Conservation (phyloP, 2,888 invertebrate species). For the Drosophila mulleri region DNA sequence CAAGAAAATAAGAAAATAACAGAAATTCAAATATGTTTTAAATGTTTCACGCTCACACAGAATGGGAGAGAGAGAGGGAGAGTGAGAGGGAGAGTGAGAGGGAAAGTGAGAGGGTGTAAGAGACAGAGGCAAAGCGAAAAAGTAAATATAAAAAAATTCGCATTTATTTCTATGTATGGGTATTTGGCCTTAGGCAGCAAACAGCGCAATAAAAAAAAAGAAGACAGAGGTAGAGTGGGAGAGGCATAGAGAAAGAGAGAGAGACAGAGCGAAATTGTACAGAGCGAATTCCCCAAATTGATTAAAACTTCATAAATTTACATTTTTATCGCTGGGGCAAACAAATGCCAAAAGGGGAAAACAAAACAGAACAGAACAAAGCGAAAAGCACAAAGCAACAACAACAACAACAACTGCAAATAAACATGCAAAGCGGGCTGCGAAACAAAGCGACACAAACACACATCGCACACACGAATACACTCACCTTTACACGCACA, state of each 20-base stretch:
- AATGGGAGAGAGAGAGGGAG: background rate
- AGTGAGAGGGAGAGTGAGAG: no score
- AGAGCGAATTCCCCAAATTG: slow-evolving; percentile 76
- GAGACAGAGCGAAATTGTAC: slow-evolving; percentile 25
- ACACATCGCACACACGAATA: slow-evolving; percentile 29
- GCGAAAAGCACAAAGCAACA: slow-evolving; percentile 39
- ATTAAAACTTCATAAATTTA: slow-evolving; percentile 81
- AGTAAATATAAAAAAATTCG: slow-evolving; percentile 24
- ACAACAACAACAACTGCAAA: slow-evolving; percentile 38
- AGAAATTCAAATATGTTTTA: slow-evolving; percentile 64
- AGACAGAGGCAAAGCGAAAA: slow-evolving; percentile 3
- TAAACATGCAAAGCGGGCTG: slow-evolving; percentile 54
- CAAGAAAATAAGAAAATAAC: slow-evolving; percentile 20
- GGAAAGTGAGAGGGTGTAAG: background rate
- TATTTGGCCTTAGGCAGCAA: slow-evolving; percentile 40
- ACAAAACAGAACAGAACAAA: slow-evolving; percentile 34
- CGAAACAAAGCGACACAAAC: slow-evolving; percentile 49
- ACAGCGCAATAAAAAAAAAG: slow-evolving; percentile 34
- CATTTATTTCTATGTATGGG: slow-evolving; percentile 50
- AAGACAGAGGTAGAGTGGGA: background rate
- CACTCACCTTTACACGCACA: slow-evolving; percentile 1
- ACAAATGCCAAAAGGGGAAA: slow-evolving; percentile 58
- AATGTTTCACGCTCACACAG: slow-evolving; percentile 58
- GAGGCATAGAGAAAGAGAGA: background rate
- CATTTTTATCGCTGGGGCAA: slow-evolving; percentile 75